phyloP scores from a whole-genome alignment of 2,888 invertebrate genomes.

The Eumacrocentrus americanus region DNA sequence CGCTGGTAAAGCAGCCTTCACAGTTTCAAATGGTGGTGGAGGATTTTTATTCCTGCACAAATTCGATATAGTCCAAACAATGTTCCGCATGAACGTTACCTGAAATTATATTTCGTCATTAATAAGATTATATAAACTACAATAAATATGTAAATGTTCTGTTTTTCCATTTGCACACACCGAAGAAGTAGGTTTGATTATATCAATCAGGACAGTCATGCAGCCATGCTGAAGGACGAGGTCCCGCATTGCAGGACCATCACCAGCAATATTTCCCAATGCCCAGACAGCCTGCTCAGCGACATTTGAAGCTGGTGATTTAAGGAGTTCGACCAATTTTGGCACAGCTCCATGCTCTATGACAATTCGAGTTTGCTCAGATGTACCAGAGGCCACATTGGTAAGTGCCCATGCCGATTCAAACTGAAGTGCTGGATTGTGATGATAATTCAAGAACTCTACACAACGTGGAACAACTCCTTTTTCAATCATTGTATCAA shows the following conservation, averaged over 20 bases:
- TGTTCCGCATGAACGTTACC: slow-evolving; percentile 75
- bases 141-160: slow-evolving; percentile 1
- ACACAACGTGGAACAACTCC: slow-evolving; percentile 87
- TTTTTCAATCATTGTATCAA: slow-evolving; percentile 80
- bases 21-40: slow-evolving; percentile 78
- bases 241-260: slow-evolving; percentile 82
- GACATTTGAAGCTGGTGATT: slow-evolving; percentile 71
- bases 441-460: slow-evolving; percentile 72
- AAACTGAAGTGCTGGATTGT: slow-evolving; percentile 82
- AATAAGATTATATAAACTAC: slow-evolving; percentile 14
- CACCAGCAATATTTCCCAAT: slow-evolving; percentile 96
- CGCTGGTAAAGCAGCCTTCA: slow-evolving; percentile 76
- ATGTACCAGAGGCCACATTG: slow-evolving; percentile 94
- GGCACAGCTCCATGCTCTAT: slow-evolving; percentile 87
- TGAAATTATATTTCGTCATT: slow-evolving; percentile 35
- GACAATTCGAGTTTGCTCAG: slow-evolving; percentile 87
- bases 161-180: slow-evolving; percentile 48
- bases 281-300: slow-evolving; percentile 98
- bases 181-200: slow-evolving; percentile 70
- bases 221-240: slow-evolving; percentile 76
- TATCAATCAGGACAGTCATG: slow-evolving; percentile 72
- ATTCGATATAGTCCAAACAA: slow-evolving; percentile 93
- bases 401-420: slow-evolving; percentile 98
- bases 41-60: slow-evolving; percentile 95
- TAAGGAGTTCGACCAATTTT: slow-evolving; percentile 76